Evolutionary conservation across 2,888 invertebrate genomes (phyloP).

Genomic region (Blastobasis lacticolella): DNA sequence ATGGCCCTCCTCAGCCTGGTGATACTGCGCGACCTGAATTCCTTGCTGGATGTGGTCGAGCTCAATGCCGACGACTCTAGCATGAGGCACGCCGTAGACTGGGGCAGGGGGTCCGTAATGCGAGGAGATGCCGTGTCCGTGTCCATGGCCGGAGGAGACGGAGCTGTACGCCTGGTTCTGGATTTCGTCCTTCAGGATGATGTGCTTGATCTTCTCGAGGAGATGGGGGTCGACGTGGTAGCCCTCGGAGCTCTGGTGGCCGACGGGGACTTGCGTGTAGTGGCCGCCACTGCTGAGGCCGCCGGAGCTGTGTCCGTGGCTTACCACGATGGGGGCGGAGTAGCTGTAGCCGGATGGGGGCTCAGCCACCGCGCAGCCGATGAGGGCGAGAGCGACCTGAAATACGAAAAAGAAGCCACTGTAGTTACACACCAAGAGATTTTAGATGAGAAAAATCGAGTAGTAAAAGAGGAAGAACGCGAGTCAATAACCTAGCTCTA

Average conservation of each 20-base stretch:
- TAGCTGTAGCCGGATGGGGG: constrained; percentile 82
- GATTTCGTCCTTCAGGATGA: constrained; percentile 86
- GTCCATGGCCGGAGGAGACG: constrained; percentile 59
- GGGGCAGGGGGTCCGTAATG: constrained; percentile 81
- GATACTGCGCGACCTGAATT: constrained; percentile 90
- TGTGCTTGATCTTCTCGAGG: constrained; percentile 87
- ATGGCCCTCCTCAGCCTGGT: constrained; percentile 78
- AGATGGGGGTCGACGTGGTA: constrained; percentile 86
- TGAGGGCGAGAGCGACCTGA: constrained; percentile 81
- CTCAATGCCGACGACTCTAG: constrained; percentile 86
- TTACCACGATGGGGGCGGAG: constrained; percentile 62
- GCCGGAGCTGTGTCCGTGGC: constrained; percentile 76
- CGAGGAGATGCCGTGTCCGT: constrained; percentile 74
- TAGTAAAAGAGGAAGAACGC: too few relatives aligned
- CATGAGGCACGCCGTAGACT: constrained; percentile 78
- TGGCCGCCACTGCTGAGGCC: constrained; percentile 79
- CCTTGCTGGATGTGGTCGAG: constrained; percentile 89
- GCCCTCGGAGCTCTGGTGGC: constrained; percentile 86
- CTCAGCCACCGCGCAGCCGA: constrained; percentile 84
- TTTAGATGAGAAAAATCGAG: neutral
- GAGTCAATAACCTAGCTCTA: too few relatives aligned
- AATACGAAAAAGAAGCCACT: constrained; percentile 15
- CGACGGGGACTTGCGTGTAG: constrained; percentile 83
- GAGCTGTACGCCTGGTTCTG: constrained; percentile 69
- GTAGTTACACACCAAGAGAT: neutral